phyloP scores from a whole-genome alignment of 2,888 invertebrate genomes.

The Panorpa germanica region DNA sequence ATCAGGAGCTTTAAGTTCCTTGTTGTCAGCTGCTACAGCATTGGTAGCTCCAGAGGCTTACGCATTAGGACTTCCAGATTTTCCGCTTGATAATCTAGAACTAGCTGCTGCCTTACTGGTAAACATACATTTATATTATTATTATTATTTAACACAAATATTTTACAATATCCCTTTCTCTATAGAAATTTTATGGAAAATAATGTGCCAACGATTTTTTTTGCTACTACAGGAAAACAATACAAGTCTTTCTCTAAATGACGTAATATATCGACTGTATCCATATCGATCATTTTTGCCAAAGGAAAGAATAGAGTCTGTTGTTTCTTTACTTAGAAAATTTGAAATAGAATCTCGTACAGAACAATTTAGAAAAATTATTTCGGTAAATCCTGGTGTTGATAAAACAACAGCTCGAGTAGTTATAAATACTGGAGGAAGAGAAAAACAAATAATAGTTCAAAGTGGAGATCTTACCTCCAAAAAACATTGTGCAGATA shows the following conservation, averaged over 20 bases:
- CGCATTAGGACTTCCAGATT: conserved; percentile 54
- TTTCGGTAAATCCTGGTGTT: background rate
- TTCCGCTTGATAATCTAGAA: conserved; percentile 66
- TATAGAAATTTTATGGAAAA: conserved; percentile 16
- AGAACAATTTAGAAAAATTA: conserved; percentile 11
- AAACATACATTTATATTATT: conserved; percentile 7
- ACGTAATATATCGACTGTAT: conserved; percentile 59
- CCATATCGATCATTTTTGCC: conserved; percentile 64
- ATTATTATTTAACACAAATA: conserved; percentile 7
- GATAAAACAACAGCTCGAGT: no score
- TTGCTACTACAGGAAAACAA: conserved; percentile 54
- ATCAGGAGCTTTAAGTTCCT: conserved; percentile 31
- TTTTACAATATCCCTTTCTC: conserved; percentile 5
- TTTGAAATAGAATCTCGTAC: conserved; percentile 26
- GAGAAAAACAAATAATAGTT: conserved; percentile 17
- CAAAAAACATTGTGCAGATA: no score
- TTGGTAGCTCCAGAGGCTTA: conserved; percentile 56
- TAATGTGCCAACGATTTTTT: conserved; percentile 5
- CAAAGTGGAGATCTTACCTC: conserved; percentile 15
- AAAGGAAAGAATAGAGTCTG: conserved; percentile 54
- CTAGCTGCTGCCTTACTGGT: no score
- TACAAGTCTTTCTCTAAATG: conserved; percentile 42
- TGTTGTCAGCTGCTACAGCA: conserved; percentile 63
- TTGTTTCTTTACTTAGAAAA: conserved; percentile 48
- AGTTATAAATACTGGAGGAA: conserved; percentile 25